Conservation (phyloP, 2,888 invertebrate genomes). For the Xanthia icteritia region DNA sequence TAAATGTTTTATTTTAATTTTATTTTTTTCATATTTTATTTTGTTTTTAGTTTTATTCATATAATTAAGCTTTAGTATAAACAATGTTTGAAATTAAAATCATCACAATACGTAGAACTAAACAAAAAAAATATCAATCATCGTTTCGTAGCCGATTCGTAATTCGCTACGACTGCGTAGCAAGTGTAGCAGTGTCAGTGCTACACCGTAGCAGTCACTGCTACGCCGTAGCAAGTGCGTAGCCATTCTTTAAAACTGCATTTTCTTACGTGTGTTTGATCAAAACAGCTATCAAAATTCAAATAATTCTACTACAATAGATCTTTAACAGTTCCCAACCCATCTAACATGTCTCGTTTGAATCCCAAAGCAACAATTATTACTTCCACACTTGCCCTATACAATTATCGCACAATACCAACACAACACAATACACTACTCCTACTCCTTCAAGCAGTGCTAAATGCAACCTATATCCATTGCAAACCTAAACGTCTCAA, state of each 20-base stretch:
- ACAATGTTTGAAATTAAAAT: background rate
- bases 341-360: no score
- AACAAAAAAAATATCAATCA: background rate
- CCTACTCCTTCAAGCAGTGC: background rate
- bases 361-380: background rate
- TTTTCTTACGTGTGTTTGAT: background rate
- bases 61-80: background rate
- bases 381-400: background rate
- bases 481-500: slow-evolving; percentile 41
- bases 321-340: background rate
- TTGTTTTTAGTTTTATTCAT: background rate
- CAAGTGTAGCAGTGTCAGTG: background rate
- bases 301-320: no score
- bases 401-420: background rate
- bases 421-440: background rate
- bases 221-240: slow-evolving; percentile 10
- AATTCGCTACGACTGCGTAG: background rate
- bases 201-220: slow-evolving; percentile 2
- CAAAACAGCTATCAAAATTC: background rate
- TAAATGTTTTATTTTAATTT: no score
- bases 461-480: slow-evolving; percentile 39
- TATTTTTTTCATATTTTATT: no score
- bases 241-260: background rate
- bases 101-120: background rate
- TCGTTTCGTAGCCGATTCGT: background rate